Conservation (phyloP, 2,888 invertebrate species). For the Odiellus spinosus region DNA sequence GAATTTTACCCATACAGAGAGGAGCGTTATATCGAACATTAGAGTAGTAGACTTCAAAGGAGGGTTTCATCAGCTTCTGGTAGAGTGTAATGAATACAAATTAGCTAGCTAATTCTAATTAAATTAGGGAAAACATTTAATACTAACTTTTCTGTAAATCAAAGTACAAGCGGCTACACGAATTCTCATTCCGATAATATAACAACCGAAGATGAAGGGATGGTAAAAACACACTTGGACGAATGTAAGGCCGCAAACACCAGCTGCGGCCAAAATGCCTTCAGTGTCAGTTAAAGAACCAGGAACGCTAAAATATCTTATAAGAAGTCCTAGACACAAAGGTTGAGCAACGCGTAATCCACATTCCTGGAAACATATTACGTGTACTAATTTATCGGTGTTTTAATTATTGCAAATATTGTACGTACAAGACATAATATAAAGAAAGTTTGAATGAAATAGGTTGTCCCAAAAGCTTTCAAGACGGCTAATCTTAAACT, state of each 20-base stretch:
- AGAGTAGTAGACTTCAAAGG: no score
- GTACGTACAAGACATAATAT: conserved; percentile 11
- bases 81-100: no score
- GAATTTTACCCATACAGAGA: no score
- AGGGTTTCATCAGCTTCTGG: no score
- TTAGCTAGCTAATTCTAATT: no score
- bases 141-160: conserved; percentile 54
- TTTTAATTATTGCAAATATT: no score
- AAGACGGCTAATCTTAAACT: conserved; percentile 15
- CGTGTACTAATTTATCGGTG: no score
- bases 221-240: conserved; percentile 67
- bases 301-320: conserved; percentile 30
- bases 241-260: conserved; percentile 53
- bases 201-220: conserved; percentile 68
- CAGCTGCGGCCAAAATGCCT: conserved; percentile 58
- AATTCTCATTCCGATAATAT: conserved; percentile 64
- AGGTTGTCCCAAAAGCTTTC: conserved; percentile 11
- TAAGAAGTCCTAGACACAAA: conserved; percentile 31
- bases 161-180: conserved; percentile 64
- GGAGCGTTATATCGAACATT: no score
- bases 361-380: conserved; percentile 16
- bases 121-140: no score
- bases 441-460: conserved; percentile 10
- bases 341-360: conserved; percentile 30
- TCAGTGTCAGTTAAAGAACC: conserved; percentile 29